Evolutionary conservation across 1,140 invertebrate species (phyloP), one percentile per base, ranked within the genome.

Genomic region (Drosophila bipectinata): DNA sequence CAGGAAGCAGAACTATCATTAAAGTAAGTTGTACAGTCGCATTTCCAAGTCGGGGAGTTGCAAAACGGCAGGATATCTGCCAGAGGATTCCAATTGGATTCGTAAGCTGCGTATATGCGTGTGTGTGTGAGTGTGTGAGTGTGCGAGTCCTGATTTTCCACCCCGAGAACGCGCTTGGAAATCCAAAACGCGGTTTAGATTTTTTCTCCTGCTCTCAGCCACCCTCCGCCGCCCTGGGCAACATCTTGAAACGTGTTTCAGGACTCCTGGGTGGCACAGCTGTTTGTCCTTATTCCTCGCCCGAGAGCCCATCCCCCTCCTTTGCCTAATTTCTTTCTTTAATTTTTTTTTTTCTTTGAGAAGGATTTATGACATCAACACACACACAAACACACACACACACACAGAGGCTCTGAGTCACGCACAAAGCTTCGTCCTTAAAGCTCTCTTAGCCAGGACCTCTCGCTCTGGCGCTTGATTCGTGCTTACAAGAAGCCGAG

Each of bases 281-380:
- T 73, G 58, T 61, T 57, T 37, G 30, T 49, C 45, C 68, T 69
- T 55, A 28, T 21, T 58, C 56, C 62, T 57, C 71, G 63, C 53
- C 60, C 60, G 67, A 59, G 62, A 54, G 9, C 45, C 55, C 55
- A 54, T 45, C 28, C 15, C 34, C n/a, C 26, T 7, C 9, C 26
- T 12, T 7, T 51, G 5, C 26, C n/a, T 44, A 18, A 37, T n/a
- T 37, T 45, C 10, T 28, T 18, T 15, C 26, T 18, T 18, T n/a
- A n/a, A n/a, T 18, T 18, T 18, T 18, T 1, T 28, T 28, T 28
- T 28, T 28, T 6, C 26, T 24, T 32, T 62, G 51, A 54, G 45
- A 61, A 63, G 61, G 72, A 76, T 60, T 83, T 84, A 84, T 84
- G 80, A 85, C 80, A 84, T 84, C 80, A 84, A 84, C 80, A 84